Evolutionary conservation across 2,797 vertebrate species (phyloP).

Genomic region (Echeneis naucrates): DNA sequence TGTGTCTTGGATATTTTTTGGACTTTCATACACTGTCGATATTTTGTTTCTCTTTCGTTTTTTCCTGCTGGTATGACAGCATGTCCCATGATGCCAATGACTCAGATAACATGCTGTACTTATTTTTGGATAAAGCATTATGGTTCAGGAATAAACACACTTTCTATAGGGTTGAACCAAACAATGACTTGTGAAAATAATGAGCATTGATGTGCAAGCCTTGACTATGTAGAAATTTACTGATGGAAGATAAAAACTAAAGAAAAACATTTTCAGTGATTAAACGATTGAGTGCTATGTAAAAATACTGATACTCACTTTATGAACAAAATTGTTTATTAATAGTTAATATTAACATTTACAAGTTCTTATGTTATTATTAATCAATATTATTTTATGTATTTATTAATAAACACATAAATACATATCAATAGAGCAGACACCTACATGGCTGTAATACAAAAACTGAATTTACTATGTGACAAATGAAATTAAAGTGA

Average conservation of each 20-base stretch:
- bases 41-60: constrained; percentile 57
- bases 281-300: not conserved
- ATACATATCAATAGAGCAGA: too few relatives aligned
- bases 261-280: not conserved
- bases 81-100: constrained; percentile 57
- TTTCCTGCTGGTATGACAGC: constrained; percentile 18
- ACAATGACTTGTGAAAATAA: not conserved
- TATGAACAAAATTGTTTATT: not conserved
- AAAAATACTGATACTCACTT: not conserved
- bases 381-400: too few relatives aligned
- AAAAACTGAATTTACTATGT: not conserved
- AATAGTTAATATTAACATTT: not conserved
- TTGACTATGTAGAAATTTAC: not conserved
- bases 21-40: not conserved
- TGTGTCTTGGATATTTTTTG: not conserved
- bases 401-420: too few relatives aligned
- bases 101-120: constrained; percentile 13
- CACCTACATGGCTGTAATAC: not conserved
- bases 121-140: constrained; percentile 20
- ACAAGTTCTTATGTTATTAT: too few relatives aligned
- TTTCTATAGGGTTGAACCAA: too few relatives aligned
- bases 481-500: not conserved
- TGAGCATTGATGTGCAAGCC: not conserved
- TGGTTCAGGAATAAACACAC: constrained; percentile 5
- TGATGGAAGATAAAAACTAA: not conserved